Conservation (phyloP, 2,888 invertebrate species). For the Cylloceria caligata region DNA sequence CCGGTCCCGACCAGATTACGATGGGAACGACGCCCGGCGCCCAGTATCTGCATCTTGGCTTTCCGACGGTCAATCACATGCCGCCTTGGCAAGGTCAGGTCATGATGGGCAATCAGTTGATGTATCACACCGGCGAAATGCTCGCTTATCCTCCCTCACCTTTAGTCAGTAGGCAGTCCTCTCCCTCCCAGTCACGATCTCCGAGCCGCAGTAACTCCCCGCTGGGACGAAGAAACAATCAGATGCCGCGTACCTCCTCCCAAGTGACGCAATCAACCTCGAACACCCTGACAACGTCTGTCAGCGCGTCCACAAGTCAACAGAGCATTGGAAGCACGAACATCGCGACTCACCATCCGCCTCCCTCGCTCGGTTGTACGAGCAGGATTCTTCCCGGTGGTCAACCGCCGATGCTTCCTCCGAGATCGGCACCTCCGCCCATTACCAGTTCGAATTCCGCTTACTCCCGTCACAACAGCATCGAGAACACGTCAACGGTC, state of each 20-base stretch:
- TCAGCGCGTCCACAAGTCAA: slow-evolving; percentile 79
- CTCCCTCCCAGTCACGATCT: slow-evolving; percentile 90
- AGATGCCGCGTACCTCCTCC: slow-evolving; percentile 84
- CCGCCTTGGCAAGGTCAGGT: slow-evolving; percentile 82
- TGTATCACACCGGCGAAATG: slow-evolving; percentile 81
- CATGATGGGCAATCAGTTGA: slow-evolving; percentile 80
- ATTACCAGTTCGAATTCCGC: slow-evolving; percentile 73
- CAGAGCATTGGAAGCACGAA: slow-evolving; percentile 80
- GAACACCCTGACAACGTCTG: slow-evolving; percentile 77
- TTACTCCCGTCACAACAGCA: slow-evolving; percentile 77
- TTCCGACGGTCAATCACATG: slow-evolving; percentile 80
- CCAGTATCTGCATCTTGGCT: slow-evolving; percentile 81
- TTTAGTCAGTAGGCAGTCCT: slow-evolving; percentile 90
- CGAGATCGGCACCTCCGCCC: slow-evolving; percentile 77
- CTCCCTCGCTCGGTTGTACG: slow-evolving; percentile 74
- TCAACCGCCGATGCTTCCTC: slow-evolving; percentile 75
- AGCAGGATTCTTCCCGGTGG: slow-evolving; percentile 75
- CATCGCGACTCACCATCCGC: slow-evolving; percentile 74
- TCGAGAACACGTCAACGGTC: slow-evolving; percentile 74
- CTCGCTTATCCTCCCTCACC: slow-evolving; percentile 88
- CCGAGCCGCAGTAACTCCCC: slow-evolving; percentile 83
- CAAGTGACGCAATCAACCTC: slow-evolving; percentile 78
- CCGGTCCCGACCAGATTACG: slow-evolving; percentile 81
- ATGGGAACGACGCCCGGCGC: slow-evolving; percentile 74
- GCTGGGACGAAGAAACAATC: slow-evolving; percentile 80